Conservation (phyloP, 1,140 invertebrate genomes). For the Homarus americanus region DNA sequence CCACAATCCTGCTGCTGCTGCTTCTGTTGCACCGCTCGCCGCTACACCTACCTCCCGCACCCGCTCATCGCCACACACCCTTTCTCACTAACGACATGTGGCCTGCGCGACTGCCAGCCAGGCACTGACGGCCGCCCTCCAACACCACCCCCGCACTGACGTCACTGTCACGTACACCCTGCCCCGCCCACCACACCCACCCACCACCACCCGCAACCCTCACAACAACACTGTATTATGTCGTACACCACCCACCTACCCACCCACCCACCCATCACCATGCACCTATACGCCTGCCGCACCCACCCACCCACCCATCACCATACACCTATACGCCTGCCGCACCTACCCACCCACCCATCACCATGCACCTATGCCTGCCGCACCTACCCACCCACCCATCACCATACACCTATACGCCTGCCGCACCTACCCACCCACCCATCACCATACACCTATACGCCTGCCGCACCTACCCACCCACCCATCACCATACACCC, state of each 20-base stretch:
- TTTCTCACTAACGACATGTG: slow-evolving; percentile 14
- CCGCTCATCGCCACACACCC: not conserved
- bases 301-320: too few relatives aligned
- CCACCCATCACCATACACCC: too few relatives aligned
- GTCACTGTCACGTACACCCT: not conserved
- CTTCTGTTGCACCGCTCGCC: not conserved
- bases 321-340: too few relatives aligned
- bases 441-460: too few relatives aligned
- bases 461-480: too few relatives aligned
- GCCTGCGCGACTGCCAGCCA: not conserved
- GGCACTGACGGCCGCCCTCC: not conserved
- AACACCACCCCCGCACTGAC: slow-evolving; percentile 3
- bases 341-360: too few relatives aligned
- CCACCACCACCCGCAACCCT: not conserved
- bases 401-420: too few relatives aligned
- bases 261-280: not conserved
- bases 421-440: too few relatives aligned
- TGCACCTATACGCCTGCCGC: too few relatives aligned
- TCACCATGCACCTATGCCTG: too few relatives aligned
- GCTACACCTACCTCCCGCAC: not conserved
- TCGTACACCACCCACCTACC: not conserved
- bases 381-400: too few relatives aligned
- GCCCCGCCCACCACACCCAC: not conserved
- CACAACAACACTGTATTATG: too few relatives aligned
- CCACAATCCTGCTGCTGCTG: slow-evolving; percentile 7